Base-by-base conservation (phyloP, 2,888 invertebrate genomes). In the Neoascia interrupta region DNA sequence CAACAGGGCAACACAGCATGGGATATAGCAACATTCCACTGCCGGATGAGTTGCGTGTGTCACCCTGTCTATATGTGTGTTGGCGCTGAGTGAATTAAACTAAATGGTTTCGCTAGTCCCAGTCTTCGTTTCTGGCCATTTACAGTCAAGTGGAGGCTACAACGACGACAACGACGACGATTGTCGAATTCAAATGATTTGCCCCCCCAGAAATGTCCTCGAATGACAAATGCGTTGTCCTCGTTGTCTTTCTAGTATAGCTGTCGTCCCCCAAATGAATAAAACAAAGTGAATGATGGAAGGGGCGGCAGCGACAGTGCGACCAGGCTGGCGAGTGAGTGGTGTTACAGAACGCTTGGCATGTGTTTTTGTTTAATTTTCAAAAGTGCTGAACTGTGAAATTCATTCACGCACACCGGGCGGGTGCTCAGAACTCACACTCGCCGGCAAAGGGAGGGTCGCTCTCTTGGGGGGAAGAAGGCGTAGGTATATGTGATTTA, bases 351-450 rank as follows among this genome's bases (percentile, higher is more conserved):
- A 72, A 61, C 72, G 79, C 61, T 72, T 73, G 43, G 66, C 66
- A 79, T 79, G 73, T 79, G 79, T 73, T 79, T 79, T 79, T 79
- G 79, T 79, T 79, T 79, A 79, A 79, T 79, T 79, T 79, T 79
- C 79, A 79, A 79, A 79, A 79, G 79, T 79, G 79, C 79, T 79
- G 79, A 79, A 79, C 79, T 79, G 79, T 79, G 79, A 79, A 79
- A 79, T 79, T 79, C 79, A 73, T 79, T 72, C 79, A 79, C 79
- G 73, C 72, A 79, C 66, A 79, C 61, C 60, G 49, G 28, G 34
- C 51, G n/a, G n/a, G n/a, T n/a, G n/a, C n/a, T n/a, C n/a, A 36
- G 53, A 21, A 23, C 15, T 37, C 23, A 15, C 10, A 6, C 31
- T 5, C 3, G 31, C 31, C 8, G 31, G 36, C 15, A 19, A 51